phyloP scores from a whole-genome alignment of 1,140 invertebrate genomes.

The Hydropsyche tenuis region DNA sequence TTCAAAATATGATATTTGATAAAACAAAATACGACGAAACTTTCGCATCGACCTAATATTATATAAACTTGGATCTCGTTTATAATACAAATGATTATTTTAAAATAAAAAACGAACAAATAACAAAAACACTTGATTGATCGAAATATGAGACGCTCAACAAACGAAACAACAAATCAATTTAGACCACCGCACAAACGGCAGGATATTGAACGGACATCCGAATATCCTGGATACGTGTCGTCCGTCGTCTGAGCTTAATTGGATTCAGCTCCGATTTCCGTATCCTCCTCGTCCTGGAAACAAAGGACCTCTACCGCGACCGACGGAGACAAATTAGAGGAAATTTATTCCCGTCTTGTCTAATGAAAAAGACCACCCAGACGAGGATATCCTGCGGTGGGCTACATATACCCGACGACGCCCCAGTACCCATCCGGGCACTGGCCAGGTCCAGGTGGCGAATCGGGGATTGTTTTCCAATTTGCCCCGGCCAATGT shows the following conservation, averaged over 20 bases:
- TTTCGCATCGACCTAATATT: no score
- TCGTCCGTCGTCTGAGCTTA: constrained; percentile 17
- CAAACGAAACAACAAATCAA: no score
- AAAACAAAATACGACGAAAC: no score
- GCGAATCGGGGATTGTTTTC: constrained; percentile 48
- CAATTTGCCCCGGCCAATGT: constrained; percentile 45
- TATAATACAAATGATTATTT: no score
- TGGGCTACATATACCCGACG: background rate
- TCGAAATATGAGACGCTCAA: no score
- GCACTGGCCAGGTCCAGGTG: background rate
- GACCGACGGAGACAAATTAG: constrained; percentile 46
- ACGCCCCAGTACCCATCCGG: background rate
- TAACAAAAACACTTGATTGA: no score
- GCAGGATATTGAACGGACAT: no score
- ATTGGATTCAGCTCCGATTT: constrained; percentile 27
- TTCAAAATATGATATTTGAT: no score
- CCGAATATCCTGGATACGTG: constrained; percentile 10
- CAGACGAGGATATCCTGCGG: background rate
- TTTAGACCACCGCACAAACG: no score
- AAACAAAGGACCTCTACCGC: constrained; percentile 30
- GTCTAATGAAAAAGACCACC: constrained; percentile 49
- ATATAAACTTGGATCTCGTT: no score
- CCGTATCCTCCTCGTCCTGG: constrained; percentile 8
- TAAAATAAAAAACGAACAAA: no score
- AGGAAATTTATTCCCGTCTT: constrained; percentile 51